Evolutionary conservation across 2,797 vertebrate species (phyloP).

Genomic region (Parauchenoglanis ngamensis): DNA sequence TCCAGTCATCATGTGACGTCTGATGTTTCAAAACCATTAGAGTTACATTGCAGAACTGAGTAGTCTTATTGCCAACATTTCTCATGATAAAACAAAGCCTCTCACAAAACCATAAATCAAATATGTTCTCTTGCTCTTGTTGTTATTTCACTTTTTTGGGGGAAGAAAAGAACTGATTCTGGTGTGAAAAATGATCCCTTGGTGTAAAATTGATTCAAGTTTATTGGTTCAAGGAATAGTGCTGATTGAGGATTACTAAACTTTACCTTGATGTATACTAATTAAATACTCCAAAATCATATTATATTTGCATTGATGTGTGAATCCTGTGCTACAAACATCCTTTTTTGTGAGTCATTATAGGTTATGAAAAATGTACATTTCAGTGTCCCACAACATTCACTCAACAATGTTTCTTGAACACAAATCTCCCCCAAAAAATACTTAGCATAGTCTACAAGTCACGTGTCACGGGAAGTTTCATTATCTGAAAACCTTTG

Average conservation of each 20-base stretch:
- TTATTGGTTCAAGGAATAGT: not conserved
- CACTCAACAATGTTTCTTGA: not conserved
- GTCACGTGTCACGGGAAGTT: not conserved
- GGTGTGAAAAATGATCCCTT: not conserved
- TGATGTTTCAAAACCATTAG: slow-evolving; percentile 9
- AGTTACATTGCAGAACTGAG: not conserved
- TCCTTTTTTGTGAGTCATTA: not conserved
- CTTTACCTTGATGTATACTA: not conserved
- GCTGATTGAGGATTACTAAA: not conserved
- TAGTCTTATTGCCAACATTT: slow-evolving; percentile 12
- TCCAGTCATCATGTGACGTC: slow-evolving; percentile 2
- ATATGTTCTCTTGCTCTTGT: slow-evolving; percentile 10
- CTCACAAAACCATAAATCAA: slow-evolving; percentile 15
- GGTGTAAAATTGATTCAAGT: not conserved
- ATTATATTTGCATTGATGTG: not conserved
- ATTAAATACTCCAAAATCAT: not conserved
- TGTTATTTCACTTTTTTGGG: not conserved
- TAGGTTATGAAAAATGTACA: not conserved
- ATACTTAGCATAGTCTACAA: not conserved
- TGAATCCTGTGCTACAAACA: not conserved
- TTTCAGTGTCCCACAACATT: not conserved
- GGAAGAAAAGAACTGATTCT: not conserved
- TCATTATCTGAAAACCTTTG: not conserved
- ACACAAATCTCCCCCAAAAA: not conserved
- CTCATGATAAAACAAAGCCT: slow-evolving; percentile 23